phyloP scores from a whole-genome alignment of 2,888 invertebrate species.

The Hirtodrosophila alboralis region DNA sequence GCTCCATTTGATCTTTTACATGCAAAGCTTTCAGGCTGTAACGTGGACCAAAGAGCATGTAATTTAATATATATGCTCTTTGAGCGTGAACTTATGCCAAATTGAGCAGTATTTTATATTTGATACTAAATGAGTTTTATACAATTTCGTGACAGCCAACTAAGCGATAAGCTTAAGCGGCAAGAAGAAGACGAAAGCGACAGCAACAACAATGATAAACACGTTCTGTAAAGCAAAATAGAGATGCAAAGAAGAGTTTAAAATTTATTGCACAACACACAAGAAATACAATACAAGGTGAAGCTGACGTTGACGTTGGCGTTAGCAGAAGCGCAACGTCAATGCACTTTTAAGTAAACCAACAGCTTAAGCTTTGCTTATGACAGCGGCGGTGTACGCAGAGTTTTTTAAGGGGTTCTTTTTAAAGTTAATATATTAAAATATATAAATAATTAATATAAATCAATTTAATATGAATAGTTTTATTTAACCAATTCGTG shows the following conservation, averaged over 20 bases:
- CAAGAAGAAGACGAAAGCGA: conserved; percentile 19
- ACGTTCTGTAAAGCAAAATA: conserved; percentile 15
- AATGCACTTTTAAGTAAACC: conserved; percentile 26
- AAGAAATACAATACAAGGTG: conserved; percentile 27
- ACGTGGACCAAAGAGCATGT: too few species aligned
- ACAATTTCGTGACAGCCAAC: conserved; percentile 3
- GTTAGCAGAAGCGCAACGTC: conserved; percentile 10
- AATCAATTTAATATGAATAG: too few species aligned
- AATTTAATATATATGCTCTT: too few species aligned
- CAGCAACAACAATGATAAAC: conserved; percentile 19
- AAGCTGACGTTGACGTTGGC: conserved; percentile 15
- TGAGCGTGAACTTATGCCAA: too few species aligned
- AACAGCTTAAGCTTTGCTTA: conserved; percentile 12
- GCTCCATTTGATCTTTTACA: conserved; percentile 18
- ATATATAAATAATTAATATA: too few species aligned
- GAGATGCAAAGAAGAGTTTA: conserved; percentile 21
- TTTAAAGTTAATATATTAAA: too few species aligned
- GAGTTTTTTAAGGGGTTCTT: too few species aligned
- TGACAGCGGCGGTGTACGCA: too few species aligned
- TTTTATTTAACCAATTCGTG: too few species aligned
- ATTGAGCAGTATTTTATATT: too few species aligned
- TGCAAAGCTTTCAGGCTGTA: neutral
- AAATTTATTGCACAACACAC: conserved; percentile 53
- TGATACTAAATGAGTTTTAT: neutral
- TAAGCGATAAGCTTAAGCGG: conserved; percentile 20